phyloP scores from a whole-genome alignment of 2,113 vertebrate genomes.

The Etheostoma spectabile region DNA sequence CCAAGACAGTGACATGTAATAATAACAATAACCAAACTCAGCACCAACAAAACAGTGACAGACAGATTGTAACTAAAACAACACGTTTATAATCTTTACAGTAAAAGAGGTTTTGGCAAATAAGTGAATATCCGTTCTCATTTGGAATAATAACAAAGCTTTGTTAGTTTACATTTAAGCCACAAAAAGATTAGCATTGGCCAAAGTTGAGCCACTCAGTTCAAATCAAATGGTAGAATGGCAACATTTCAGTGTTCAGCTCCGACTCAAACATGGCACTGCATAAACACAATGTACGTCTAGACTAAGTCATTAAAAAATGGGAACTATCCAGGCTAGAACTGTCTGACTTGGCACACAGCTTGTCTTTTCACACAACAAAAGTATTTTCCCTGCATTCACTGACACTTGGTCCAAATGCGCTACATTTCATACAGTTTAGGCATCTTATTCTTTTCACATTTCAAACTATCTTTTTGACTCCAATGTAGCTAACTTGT shows the following conservation, averaged over 20 bases:
- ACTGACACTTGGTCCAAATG: slow-evolving; percentile 12
- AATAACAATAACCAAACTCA: slow-evolving; percentile 60
- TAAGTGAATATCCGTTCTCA: slow-evolving; percentile 64
- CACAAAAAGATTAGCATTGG: slow-evolving; percentile 39
- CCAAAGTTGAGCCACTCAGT: slow-evolving; percentile 39
- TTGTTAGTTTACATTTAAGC: slow-evolving; percentile 67
- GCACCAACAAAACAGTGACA: slow-evolving; percentile 66
- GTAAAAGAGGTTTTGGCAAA: slow-evolving; percentile 74
- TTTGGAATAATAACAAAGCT: slow-evolving; percentile 52
- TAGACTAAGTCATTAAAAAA: slow-evolving; percentile 6
- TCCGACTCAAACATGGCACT: slow-evolving; percentile 3
- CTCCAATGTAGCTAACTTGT: slow-evolving; percentile 32
- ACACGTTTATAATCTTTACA: slow-evolving; percentile 57
- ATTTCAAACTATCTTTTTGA: slow-evolving; percentile 11
- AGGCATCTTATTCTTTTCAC: slow-evolving; percentile 27
- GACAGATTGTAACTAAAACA: slow-evolving; percentile 50
- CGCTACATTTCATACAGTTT: slow-evolving; percentile 23
- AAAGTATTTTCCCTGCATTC: slow-evolving; percentile 31
- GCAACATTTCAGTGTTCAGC: slow-evolving; percentile 44
- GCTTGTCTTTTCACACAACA: slow-evolving; percentile 24
- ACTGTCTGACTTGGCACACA: slow-evolving; percentile 61
- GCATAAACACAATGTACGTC: slow-evolving; percentile 27
- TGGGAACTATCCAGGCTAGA: neutral
- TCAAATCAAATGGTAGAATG: slow-evolving; percentile 50
- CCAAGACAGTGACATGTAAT: slow-evolving; percentile 61